A percentile compares a stretch with the other conserved stretches of the same genome.
These are phyloP conservation scores for Tenthredo mesomela DNA, from an alignment of 2,888 invertebrate genomes.

Conservation along the genomic window DNA sequence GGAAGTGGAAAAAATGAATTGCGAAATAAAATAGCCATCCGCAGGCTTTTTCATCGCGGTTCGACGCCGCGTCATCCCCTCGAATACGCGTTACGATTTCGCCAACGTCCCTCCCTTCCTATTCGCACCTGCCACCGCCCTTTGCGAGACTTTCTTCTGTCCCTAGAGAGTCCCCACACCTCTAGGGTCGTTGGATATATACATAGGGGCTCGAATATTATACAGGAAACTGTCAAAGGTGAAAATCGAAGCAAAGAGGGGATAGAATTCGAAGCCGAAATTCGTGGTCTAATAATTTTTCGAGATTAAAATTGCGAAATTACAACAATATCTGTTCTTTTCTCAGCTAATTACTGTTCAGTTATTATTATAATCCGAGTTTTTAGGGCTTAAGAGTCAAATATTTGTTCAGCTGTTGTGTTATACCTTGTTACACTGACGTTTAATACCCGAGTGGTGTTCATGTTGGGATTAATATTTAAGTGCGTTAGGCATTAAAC, in stretches of 20 bases:
- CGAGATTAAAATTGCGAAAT: neutral
- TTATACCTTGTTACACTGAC: neutral
- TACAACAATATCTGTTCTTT: neutral
- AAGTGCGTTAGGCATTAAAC: conserved; percentile 34
- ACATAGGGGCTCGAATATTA: neutral
- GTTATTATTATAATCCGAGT: neutral
- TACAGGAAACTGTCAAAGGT: neutral
- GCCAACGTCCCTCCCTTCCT: neutral
- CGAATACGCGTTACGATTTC: conserved; percentile 28
- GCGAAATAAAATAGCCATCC: conserved; percentile 59
- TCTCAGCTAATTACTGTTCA: neutral
- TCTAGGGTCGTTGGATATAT: neutral
- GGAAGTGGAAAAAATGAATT: conserved; percentile 60
- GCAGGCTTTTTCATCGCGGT: conserved; percentile 24
- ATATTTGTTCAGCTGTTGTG: neutral
- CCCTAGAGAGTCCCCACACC: conserved; percentile 4
- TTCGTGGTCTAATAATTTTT: neutral
- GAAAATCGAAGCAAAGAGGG: neutral
- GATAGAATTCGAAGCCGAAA: neutral
- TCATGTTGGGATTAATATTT: conserved; percentile 34
- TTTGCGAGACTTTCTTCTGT: conserved; percentile 5
- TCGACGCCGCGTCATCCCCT: neutral
- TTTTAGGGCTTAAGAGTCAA: neutral
- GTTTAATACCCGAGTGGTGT: neutral
- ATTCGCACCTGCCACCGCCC: conserved; percentile 20